A percentile compares a stretch with the other conserved stretches of the same genome.
Evolutionary conservation across 2,888 invertebrate genomes (phyloP).

Genomic region (Lepidochrysops patricia): DNA sequence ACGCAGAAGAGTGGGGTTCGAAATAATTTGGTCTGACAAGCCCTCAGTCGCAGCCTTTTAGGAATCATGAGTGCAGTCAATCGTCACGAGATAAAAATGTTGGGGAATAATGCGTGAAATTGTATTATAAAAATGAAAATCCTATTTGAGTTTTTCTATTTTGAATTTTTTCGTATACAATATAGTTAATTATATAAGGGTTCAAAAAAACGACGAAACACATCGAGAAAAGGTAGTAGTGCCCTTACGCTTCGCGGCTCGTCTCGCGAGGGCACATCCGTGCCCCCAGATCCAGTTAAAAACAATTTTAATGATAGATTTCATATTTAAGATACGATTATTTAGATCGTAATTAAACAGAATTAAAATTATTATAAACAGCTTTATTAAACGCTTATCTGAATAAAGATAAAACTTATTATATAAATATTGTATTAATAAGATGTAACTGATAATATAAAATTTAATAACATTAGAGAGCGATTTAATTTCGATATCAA

Average conservation of each 20-base stretch:
- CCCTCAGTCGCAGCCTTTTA: constrained; percentile 40
- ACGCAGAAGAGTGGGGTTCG: constrained; percentile 30
- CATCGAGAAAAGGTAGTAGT: too few relatives aligned
- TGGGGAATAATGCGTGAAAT: constrained; percentile 10
- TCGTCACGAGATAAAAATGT: constrained; percentile 41
- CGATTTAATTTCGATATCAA: not conserved
- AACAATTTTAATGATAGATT: too few relatives aligned
- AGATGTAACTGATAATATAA: not conserved
- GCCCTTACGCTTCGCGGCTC: too few relatives aligned
- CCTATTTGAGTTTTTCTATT: too few relatives aligned
- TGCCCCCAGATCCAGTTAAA: too few relatives aligned
- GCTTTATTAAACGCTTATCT: not conserved
- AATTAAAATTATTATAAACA: too few relatives aligned
- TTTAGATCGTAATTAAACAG: not conserved
- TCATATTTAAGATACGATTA: too few relatives aligned
- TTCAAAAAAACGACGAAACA: too few relatives aligned
- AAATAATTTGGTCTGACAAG: constrained; percentile 37
- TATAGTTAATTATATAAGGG: too few relatives aligned
- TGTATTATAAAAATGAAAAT: not conserved
- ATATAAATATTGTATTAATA: not conserved
- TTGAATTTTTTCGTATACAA: too few relatives aligned
- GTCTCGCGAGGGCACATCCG: too few relatives aligned
- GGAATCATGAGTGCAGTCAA: constrained; percentile 46
- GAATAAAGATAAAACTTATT: not conserved
- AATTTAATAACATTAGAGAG: not conserved